Base-by-base conservation (phyloP, 1,140 invertebrate genomes). In the Pemphigus obesinymphae region DNA sequence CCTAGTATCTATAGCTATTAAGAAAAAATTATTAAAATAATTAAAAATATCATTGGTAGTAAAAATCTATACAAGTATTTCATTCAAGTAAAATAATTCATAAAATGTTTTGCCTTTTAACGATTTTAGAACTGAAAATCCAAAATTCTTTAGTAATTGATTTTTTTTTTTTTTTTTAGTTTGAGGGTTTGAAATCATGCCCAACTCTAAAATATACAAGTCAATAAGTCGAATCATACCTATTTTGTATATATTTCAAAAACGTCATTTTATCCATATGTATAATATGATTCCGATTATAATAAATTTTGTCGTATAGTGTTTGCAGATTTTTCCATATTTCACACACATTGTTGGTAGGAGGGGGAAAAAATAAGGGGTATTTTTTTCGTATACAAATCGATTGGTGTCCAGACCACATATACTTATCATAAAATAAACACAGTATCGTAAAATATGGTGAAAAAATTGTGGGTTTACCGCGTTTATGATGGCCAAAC, bases 381-480 rank as follows among this genome's bases (percentile, higher is more conserved):
- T 4, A 11, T 45, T 45, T 48, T 31, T 48, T 26, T 48, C 5
- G n/a, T 58, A 58, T 40, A 78, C 53, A 80, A 80, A 80, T 61
- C 76, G 53, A 80, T 80, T 29, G 37, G 55, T 29, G 76, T 80
- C 55, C 55, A 80, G 76, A 80, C 76, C n/a, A n/a, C n/a, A n/a
- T 26, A 63, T 45, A 80, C 76, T 61, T 80, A 80, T 23, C 76
- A 80, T 80, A 80, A 80, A 80, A 63, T 80, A 80, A 80, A 80
- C 53, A 61, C 76, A 23, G 37, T 63, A 63, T 63, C 76, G 55
- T 80, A 80, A 80, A 80, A 80, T 80, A 80, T 43, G 50, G 53
- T 26, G 37, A 80, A 80, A 80, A 80, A 61, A 80, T 80, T 80
- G 53, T 80, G 53, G 53, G 76, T 80, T 76, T 45, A 58, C n/a